Base-by-base conservation (phyloP, 92 coral and sea anemone species). In the Anthopleura xanthogrammica region DNA sequence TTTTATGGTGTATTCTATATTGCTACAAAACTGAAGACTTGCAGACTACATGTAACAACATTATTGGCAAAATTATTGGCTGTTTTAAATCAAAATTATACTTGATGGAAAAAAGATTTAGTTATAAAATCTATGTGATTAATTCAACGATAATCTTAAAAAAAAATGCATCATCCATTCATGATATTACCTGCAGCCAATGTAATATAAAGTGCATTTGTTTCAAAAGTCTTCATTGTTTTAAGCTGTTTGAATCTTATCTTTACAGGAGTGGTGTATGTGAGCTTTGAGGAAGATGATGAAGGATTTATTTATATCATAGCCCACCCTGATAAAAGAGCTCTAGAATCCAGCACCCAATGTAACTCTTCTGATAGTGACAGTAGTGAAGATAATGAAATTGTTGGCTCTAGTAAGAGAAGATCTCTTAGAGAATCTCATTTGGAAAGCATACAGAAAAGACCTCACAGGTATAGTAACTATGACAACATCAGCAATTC, bases 241-340 rank as follows among this genome's bases (percentile, higher is more conserved):
- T n/a, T 68, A 8, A 5, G 20, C 3, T 64, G 5, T 64, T 64
- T 46, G 50, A 46, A n/a, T 66, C 75, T 46, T 75, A 11, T 60
- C 50, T 76, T 80, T 5, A 29, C 76, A 95, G 98, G 98, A 60
- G 93, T 95, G 73, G 97, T 91, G 12, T 87, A 88, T 88, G 98
- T 91, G 2, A 89, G 92, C 48, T 79, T 93, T 77, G 64, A 91
- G 76, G 97, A 93, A 50, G 97, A 95, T 79, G 81, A 74, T 60
- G 93, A 95, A 70, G 97, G 98, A 23, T 87, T 90, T 48, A 90
- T 94, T 77, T 90, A 89, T 52, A 77, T 93, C 58, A 86, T 92
- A 29, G 94, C 96, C 1, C 98, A 95, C 72, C 98, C 94, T 39
- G 92, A 91, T 87, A 91, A 88, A 83, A 85, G 85, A 55, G 94